Conservation (phyloP, 2,113 vertebrate genomes). For the Hystrix brachyura region DNA sequence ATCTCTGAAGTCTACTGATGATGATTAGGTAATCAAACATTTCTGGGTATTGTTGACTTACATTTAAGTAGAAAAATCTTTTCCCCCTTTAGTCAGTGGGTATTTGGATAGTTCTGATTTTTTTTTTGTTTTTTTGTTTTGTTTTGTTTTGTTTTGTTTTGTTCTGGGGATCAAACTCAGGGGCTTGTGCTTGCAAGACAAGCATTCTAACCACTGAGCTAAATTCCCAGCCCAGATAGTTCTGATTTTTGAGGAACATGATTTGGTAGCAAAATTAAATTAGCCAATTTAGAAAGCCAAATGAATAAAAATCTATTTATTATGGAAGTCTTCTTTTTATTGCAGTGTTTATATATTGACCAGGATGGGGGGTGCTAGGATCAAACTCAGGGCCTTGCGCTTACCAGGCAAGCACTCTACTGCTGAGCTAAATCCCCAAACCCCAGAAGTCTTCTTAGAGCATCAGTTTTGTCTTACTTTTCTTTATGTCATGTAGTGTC, state of each 20-base stretch:
- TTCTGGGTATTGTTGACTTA: conserved; percentile 15
- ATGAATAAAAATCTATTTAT: not conserved
- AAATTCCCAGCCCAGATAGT: not conserved
- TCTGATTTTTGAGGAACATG: not conserved
- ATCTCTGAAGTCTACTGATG: conserved; percentile 8
- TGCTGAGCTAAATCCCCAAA: no score
- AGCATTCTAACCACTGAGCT: no score
- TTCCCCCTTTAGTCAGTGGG: not conserved
- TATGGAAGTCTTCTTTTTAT: not conserved
- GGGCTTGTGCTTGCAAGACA: no score
- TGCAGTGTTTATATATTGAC: no score
- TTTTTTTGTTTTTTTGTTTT: no score
- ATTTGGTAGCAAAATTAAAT: not conserved
- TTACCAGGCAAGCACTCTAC: no score
- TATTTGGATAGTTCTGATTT: conserved; percentile 24
- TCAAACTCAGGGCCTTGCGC: no score
- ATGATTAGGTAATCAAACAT: conserved; percentile 38
- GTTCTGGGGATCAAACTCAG: no score
- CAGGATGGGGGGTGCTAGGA: no score
- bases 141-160: no score
- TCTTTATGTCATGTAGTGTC: not conserved
- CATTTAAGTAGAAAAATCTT: not conserved
- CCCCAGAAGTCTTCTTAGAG: not conserved
- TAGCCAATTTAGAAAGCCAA: not conserved
- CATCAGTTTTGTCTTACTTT: not conserved